Base-by-base conservation (phyloP, 2,888 invertebrate species). In the Diarsia rubi region DNA sequence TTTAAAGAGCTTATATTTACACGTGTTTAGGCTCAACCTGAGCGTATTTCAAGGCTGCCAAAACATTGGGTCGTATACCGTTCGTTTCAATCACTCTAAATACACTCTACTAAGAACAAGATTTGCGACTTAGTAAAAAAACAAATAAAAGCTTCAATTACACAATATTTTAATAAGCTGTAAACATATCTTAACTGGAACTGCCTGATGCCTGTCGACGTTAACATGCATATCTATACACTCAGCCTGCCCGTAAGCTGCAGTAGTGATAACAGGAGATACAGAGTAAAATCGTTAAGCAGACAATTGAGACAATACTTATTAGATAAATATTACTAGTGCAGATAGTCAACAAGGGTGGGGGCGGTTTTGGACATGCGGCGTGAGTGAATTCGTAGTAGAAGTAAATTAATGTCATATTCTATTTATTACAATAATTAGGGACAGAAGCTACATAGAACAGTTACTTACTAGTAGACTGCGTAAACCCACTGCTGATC, bases 11-110 rank as follows among this genome's bases (percentile, higher is more conserved):
- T 63, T 45, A 21, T 24, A 16, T 54, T 24, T 27, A 37, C 57
- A 57, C 76, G 45, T 57, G 47, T 27, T 9, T n/a, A 14, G 9
- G 75, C 44, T 75, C 54, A 5, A 64, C 21, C 37, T 45, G 44
- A 45, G 37, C 27, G 57, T 57, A 57, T 57, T 11, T 57, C 27
- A 57, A 57, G 37, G 52, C n/a, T 31, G 11, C 0, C 16, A 11
- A 19, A 49, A 60, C 27, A 57, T 11, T 63, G 2, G 1, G 21
- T 44, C 68, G 14, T 21, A n/a, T n/a, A 27, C 12, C 0, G 6
- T 57, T 27, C 57, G 27, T 21, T 42, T 16, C n/a, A 31, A 31
- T 31, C 31, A 31, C 8, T 37, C 6, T 37, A 6, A 37, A 37
- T n/a, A 37, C 37, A 37, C 37, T 37, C 37, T 0, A 37, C 37